Evolutionary conservation across 2,888 invertebrate genomes (phyloP), one percentile per base, ranked within the genome.

Genomic region (Poecilobothrus nobilitatus): DNA sequence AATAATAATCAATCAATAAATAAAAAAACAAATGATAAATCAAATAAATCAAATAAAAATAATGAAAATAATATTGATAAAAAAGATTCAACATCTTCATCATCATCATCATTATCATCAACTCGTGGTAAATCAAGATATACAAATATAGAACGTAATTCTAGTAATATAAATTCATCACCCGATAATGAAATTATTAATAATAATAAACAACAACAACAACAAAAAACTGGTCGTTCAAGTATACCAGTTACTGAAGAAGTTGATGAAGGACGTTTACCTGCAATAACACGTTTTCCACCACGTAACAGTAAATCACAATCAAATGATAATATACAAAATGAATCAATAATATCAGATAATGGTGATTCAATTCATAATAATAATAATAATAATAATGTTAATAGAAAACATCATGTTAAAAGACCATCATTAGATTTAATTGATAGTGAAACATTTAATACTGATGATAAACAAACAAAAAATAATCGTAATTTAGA

Each of bases 221-320:
- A 65, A 67, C 34, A 34, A 20, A 65, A 65, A 65, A 34, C 34
- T 65, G 73, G 72, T 37, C 71, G 74, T 63, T 62, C 71, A 8
- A 70, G 69, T 66, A 71, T 71, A 33, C 71, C 73, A 18, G 72
- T 71, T 15, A 71, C 70, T 10, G 78, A 78, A 63, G 76, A 79
- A 34, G 77, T 80, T 21, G 80, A 79, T 64, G 75, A 77, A 8
- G 82, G 78, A 70, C 79, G 92, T 74, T 81, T 93, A 72, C 93
- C 93, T 2, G 86, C 88, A n/a, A 91, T 89, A 76, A 92, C 93
- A n/a, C 87, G 93, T 72, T 93, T 92, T 80, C 92, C 92, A 71
- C 91, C 91, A 65, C 88, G 89, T 70, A 87, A 88, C 74, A 80
- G 78, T 72, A 78, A 77, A 66, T 53, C 53, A 53, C 53, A 53